Evolutionary conservation across 2,797 vertebrate genomes (phyloP), one percentile per base, ranked within the genome.

Genomic region (Aldrovandia affinis): DNA sequence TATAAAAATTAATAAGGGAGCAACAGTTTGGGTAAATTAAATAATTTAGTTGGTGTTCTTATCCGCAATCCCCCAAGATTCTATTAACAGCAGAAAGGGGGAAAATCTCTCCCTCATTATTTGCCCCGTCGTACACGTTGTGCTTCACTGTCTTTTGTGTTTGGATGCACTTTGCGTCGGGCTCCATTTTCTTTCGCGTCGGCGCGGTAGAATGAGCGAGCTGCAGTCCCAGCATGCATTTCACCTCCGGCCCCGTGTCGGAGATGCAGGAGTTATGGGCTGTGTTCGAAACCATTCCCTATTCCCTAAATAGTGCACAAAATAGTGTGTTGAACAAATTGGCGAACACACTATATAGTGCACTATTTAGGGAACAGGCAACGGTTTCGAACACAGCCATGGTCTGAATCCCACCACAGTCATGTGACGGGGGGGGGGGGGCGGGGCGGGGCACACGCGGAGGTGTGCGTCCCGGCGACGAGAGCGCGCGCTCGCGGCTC

Each of bases 21-120:
- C 94, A 89, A 93, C 92, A 92, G 94, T 96, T 95, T 94, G 93
- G 90, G 92, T 91, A 94, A 95, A 95, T 95, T 92, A 92, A 95
- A 95, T 95, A 95, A 95, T 95, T 95, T 93, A 95, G 90, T 92
- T 92, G 90, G 86, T 83, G 90, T 79, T 88, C 86, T 85, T 87
- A 86, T 47, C 78, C 59, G 5, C 85, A 89, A 86, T 89, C 88
- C 87, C 87, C 81, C 68, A 84, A 86, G 86, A 89, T 89, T 88
- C 83, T 80, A 86, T 87, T 86, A 86, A 85, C 14, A 81, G 79
- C 50, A 70, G 80, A 79, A 73, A 73, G 36, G 54, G n/a, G 22
- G 68, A 80, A 80, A 70, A 30, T 42, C 25, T 39, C 18, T 77
- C 1, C 9, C 50, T 33, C n/a, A 28, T 57, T 61, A 54, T 79